Conservation (phyloP, 2,797 vertebrate genomes). For the Nannoperca australis region DNA sequence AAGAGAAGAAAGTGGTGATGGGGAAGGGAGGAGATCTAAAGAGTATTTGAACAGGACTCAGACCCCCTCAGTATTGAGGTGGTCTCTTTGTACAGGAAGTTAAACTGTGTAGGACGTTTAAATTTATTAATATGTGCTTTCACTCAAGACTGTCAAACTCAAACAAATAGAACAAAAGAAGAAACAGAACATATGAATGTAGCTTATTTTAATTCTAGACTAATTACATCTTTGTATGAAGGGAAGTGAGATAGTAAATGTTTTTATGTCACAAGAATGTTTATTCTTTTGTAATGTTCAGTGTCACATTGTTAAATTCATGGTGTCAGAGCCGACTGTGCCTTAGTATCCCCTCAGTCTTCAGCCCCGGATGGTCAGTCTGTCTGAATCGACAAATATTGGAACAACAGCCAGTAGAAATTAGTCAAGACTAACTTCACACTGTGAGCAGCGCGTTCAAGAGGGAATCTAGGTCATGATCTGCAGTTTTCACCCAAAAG, state of each 20-base stretch:
- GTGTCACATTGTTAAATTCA: constrained; percentile 14
- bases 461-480: not conserved
- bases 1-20: not conserved
- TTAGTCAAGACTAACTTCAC: constrained; percentile 12
- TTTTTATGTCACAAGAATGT: constrained; percentile 38
- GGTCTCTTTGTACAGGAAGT: constrained; percentile 52
- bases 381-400: not conserved
- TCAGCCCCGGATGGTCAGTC: not conserved
- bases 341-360: constrained; percentile 15
- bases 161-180: constrained; percentile 39
- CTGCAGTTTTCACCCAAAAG: constrained; percentile 2
- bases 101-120: constrained; percentile 41
- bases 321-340: constrained; percentile 26
- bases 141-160: constrained; percentile 32
- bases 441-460: not conserved
- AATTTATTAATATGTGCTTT: constrained; percentile 46
- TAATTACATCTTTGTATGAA: constrained; percentile 43
- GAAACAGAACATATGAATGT: constrained; percentile 22
- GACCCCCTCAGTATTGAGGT: not conserved
- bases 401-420: not conserved
- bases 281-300: constrained; percentile 25
- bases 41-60: constrained; percentile 22
- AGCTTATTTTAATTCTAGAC: constrained; percentile 53
- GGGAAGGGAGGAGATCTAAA: not conserved
- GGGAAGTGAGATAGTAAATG: constrained; percentile 12